Evolutionary conservation across 2,888 invertebrate species (phyloP).

Genomic region (Ectemnius lituratus): DNA sequence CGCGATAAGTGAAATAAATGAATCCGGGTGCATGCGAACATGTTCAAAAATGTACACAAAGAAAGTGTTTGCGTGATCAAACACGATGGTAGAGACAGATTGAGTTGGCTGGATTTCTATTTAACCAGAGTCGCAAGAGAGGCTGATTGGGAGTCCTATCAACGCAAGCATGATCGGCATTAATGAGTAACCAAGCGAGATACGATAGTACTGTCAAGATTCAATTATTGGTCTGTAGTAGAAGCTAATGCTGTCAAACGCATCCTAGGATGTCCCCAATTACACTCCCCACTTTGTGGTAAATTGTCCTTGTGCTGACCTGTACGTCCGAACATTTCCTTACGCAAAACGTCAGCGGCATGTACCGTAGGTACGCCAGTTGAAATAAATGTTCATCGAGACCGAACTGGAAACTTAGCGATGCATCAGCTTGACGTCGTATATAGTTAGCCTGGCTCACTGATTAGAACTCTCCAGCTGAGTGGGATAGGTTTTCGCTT

Average conservation of each 20-base stretch:
- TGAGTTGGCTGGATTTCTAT: neutral
- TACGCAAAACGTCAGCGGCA: too few species aligned
- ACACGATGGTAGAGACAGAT: neutral
- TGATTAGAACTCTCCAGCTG: neutral
- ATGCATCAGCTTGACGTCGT: neutral
- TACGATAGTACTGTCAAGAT: slow-evolving; percentile 23
- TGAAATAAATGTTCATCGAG: neutral
- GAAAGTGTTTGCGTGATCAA: neutral
- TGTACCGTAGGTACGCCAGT: too few species aligned
- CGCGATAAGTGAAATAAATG: neutral
- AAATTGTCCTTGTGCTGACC: slow-evolving; percentile 13
- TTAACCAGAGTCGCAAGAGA: too few species aligned
- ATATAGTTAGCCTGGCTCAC: neutral
- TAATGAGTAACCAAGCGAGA: slow-evolving; percentile 24
- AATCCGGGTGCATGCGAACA: neutral
- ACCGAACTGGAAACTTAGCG: neutral
- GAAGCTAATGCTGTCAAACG: slow-evolving; percentile 6
- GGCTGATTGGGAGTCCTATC: neutral
- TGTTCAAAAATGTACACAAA: neutral
- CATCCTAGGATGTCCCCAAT: slow-evolving; percentile 4
- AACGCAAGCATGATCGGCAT: slow-evolving; percentile 22
- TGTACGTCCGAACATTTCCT: neutral
- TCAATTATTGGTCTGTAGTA: slow-evolving; percentile 10
- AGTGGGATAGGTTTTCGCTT: slow-evolving; percentile 7
- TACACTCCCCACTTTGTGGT: neutral